Base-by-base conservation (phyloP, 53 echinoderm and acorn worm genomes). In the Antedon mediterranea region DNA sequence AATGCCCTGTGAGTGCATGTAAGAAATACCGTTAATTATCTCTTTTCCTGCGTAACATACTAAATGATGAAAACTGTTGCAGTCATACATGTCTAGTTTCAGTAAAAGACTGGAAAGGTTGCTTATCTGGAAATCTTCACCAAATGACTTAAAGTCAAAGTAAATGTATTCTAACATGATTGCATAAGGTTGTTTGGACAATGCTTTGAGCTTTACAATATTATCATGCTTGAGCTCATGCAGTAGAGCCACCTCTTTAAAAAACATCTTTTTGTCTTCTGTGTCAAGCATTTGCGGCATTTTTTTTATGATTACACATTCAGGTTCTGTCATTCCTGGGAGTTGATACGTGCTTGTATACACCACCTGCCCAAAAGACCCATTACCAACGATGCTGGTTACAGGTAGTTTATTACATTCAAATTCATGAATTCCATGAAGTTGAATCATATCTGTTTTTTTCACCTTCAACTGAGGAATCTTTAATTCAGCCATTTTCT, bases 351-450 rank as follows among this genome's bases (percentile, higher is more conserved):
- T n/a, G 33, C 20, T 0, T 77, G 77, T 77, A 26, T 33, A 0
- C 5, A 29, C 32, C 0, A 77, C 77, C 28, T 77, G 41, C 34
- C 32, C 77, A 14, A 77, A 77, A 4, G 77, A 77, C 0, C 77
- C 77, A 27, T 77, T 33, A 18, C 4, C 77, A 34, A 34, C 34
- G 27, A 33, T 77, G 28, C 26, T 0, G 5, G 23, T 32, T 0
- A 77, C 41, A 34, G 77, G 77, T 33, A 77, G 28, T 34, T 33
- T 77, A 28, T 77, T 77, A 33, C 77, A 77, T n/a, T n/a, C n/a
- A n/a, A n/a, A 33, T 30, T 30, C 30, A 75, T 31, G 31, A 31
- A 28, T 30, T 75, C 31, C 4, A 75, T 75, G 3, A n/a, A n/a
- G n/a, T n/a, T n/a, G n/a, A n/a, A n/a, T n/a, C n/a, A n/a, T n/a